Base-by-base conservation (phyloP, 1,140 invertebrate species). In the Eumaeus atala region DNA sequence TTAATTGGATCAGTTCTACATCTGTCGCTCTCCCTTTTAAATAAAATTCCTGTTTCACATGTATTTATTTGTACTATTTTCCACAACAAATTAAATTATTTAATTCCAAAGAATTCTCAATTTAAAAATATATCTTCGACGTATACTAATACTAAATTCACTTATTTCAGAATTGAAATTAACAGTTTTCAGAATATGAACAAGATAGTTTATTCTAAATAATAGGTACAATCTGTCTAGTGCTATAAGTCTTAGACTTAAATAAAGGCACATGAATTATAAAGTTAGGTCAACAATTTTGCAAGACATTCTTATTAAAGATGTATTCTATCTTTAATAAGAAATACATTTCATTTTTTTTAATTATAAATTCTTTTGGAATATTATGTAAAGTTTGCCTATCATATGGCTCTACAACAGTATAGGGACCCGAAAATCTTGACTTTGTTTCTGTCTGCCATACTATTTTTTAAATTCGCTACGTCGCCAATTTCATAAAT, bases 391-490 rank as follows among this genome's bases (percentile, higher is more conserved):
- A 52, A 33, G 56, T 58, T 57, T 61, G 44, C 40, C 48, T 51
- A 51, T 38, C 50, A 37, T 52, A 51, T 28, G 9, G 12, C 44
- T 36, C 59, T 58, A 48, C 12, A 16, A 53, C 58, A 55, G 28
- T 16, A 12, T 18, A 52, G 16, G 21, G 4, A 3, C 10, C n/a
- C n/a, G n/a, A n/a, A 9, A 4, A 53, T 44, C 52, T n/a, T 58
- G 38, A 0, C 47, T 11, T 21, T 52, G 40, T 18, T 40, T 40
- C 21, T 52, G 11, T 28, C n/a, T 40, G 2, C 54, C 21, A 28
- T 28, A 28, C 51, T 51, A 44, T 64, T 64, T 40, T 57, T 59
- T 42, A 64, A 54, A 59, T 59, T 59, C 8, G 21, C 56, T 35
- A 16, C 21, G 18, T 59, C 57, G 8, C 56, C 60, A 34, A 62